Evolutionary conservation across 2,113 vertebrate genomes (phyloP).

Genomic region (Plestiodon gilberti): DNA sequence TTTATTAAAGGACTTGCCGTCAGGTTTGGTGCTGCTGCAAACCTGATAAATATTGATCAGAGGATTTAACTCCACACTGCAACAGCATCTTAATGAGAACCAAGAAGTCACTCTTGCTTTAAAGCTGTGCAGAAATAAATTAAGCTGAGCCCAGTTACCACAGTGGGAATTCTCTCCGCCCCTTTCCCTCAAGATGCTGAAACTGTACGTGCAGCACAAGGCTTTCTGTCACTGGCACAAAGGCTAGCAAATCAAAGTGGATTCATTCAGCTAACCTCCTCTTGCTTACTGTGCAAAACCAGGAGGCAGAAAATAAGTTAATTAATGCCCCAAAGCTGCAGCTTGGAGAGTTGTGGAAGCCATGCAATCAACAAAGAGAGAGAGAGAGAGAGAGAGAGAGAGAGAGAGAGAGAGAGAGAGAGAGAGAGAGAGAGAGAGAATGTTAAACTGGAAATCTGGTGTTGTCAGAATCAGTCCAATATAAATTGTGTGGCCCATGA

Average conservation of each 20-base stretch:
- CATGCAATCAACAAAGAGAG: not conserved
- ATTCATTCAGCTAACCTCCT: conserved; percentile 35
- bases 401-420: not conserved
- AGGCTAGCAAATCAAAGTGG: conserved; percentile 45
- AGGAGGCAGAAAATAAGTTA: conserved; percentile 48
- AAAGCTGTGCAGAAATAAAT: conserved; percentile 18
- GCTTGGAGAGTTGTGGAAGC: conserved; percentile 28
- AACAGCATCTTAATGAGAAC: conserved; percentile 30
- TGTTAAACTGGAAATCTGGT: not conserved
- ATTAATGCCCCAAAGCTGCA: conserved; percentile 25
- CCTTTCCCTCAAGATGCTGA: conserved; percentile 19
- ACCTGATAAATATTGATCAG: conserved; percentile 12
- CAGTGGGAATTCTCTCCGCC: not conserved
- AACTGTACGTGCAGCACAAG: conserved; percentile 21
- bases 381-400: not conserved
- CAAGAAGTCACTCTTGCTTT: not conserved
- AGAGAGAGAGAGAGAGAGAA: not conserved
- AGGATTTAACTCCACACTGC: conserved; percentile 29
- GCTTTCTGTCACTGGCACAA: conserved; percentile 49
- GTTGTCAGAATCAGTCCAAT: not conserved
- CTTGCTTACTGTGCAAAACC: conserved; percentile 57
- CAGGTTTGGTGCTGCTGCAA: not conserved
- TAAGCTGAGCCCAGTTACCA: not conserved
- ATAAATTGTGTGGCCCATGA: not conserved
- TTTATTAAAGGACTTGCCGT: conserved; percentile 19